A percentile compares a stretch with the other conserved stretches of the same genome.
phyloP scores from a whole-genome alignment of 2,888 invertebrate species.

The Ectemnius lituratus region DNA sequence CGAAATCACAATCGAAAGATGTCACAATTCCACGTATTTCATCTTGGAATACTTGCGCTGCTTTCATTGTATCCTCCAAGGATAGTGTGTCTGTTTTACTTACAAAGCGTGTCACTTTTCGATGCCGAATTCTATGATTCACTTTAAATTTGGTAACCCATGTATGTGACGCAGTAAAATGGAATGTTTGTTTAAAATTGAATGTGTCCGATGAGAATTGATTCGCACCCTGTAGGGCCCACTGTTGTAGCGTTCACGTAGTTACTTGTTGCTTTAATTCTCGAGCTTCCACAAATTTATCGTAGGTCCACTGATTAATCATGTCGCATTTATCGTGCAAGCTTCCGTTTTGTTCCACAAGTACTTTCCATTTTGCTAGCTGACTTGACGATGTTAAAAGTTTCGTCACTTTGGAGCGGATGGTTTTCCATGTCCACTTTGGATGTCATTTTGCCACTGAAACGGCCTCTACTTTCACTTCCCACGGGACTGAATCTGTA shows the following conservation, averaged over 20 bases:
- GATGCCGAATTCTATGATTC: background rate
- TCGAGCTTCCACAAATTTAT: slow-evolving; percentile 28
- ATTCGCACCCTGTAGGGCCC: slow-evolving; percentile 49
- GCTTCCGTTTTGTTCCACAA: slow-evolving; percentile 6
- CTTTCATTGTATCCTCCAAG: background rate
- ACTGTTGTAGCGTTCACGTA: slow-evolving; percentile 47
- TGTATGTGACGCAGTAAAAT: slow-evolving; percentile 41
- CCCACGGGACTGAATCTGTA: background rate
- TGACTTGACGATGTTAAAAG: background rate
- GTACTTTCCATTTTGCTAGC: background rate
- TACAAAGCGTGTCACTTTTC: slow-evolving; percentile 8
- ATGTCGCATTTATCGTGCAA: slow-evolving; percentile 16
- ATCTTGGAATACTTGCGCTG: slow-evolving; percentile 1
- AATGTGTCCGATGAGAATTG: slow-evolving; percentile 51
- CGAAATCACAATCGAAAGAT: slow-evolving; percentile 10
- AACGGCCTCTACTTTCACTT: slow-evolving; percentile 8
- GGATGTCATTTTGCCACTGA: slow-evolving; percentile 10
- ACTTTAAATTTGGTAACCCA: slow-evolving; percentile 13
- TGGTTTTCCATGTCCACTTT: background rate
- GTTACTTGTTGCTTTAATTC: slow-evolving; percentile 39
- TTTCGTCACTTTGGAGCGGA: background rate
- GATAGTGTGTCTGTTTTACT: background rate
- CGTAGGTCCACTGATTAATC: slow-evolving; percentile 24
- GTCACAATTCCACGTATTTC: slow-evolving; percentile 1
- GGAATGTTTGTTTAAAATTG: slow-evolving; percentile 53